A percentile compares a stretch with the other conserved stretches of the same genome.
Conservation (phyloP, 2,113 vertebrate genomes). For the Ophthalmolycus amberensis region DNA sequence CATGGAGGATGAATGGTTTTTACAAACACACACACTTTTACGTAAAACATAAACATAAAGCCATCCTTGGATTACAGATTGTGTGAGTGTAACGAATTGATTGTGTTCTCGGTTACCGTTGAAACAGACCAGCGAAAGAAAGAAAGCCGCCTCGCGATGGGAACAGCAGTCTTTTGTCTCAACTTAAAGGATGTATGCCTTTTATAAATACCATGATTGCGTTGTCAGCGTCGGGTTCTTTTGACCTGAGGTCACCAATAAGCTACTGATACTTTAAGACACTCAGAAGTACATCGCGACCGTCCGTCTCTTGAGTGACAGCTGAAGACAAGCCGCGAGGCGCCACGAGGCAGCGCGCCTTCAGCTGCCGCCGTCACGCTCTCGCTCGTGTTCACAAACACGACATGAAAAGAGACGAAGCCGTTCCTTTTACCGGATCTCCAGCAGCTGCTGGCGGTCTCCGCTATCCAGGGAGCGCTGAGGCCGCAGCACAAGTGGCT, state of each 20-base stretch:
- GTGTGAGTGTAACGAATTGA: slow-evolving; percentile 4
- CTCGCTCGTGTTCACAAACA: slow-evolving; percentile 55
- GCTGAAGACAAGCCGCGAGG: slow-evolving; percentile 41
- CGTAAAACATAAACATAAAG: not conserved
- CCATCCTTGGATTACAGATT: slow-evolving; percentile 21
- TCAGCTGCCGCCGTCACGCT: slow-evolving; percentile 39
- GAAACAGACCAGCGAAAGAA: slow-evolving; percentile 65
- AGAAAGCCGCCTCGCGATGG: slow-evolving; percentile 44
- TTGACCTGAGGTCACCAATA: not conserved
- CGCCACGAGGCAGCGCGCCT: not conserved
- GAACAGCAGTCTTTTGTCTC: slow-evolving; percentile 26
- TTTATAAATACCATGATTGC: slow-evolving; percentile 20
- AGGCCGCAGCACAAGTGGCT: slow-evolving; percentile 40
- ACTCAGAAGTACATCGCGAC: not conserved
- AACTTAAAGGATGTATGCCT: not conserved
- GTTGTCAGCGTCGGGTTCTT: slow-evolving; percentile 2
- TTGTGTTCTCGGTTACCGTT: slow-evolving; percentile 65
- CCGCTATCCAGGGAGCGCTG: slow-evolving; percentile 40
- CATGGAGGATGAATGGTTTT: not conserved
- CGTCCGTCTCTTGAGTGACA: slow-evolving; percentile 43
- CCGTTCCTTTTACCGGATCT: slow-evolving; percentile 30
- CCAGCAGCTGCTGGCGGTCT: slow-evolving; percentile 55
- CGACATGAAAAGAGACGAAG: slow-evolving; percentile 46
- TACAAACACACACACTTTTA: not conserved
- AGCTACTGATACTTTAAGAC: slow-evolving; percentile 7